phyloP scores from a whole-genome alignment of 92 coral and sea anemone species.

The Epizoanthus ramosus region DNA sequence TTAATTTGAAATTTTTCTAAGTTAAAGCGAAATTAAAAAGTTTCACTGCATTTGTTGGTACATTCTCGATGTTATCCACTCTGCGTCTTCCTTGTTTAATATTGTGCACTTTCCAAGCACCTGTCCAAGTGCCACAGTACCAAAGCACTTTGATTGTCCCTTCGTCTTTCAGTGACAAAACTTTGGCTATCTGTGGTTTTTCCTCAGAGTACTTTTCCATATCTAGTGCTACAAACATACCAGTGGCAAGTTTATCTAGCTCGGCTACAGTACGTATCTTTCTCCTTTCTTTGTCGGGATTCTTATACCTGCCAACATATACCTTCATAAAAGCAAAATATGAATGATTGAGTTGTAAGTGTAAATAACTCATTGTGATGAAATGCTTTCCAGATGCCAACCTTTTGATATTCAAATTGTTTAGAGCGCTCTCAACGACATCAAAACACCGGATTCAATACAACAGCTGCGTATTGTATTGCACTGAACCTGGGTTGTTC shows the following conservation, averaged over 20 bases:
- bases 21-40: too few relatives aligned
- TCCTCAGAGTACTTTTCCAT: neutral
- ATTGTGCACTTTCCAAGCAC: neutral
- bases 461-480: too few relatives aligned
- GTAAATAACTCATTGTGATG: neutral
- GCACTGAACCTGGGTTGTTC: too few relatives aligned
- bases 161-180: neutral
- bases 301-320: conserved; percentile 14
- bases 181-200: conserved; percentile 4
- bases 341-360: conserved; percentile 10
- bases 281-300: neutral
- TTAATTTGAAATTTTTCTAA: too few relatives aligned
- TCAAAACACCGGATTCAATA: too few relatives aligned
- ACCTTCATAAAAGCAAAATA: neutral
- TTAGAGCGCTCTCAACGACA: too few relatives aligned
- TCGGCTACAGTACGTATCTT: neutral
- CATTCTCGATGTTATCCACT: neutral
- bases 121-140: conserved; percentile 7
- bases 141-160: neutral
- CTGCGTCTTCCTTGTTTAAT: neutral
- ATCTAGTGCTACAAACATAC: conserved; percentile 8
- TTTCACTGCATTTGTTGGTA: too few relatives aligned
- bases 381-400: neutral
- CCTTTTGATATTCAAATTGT: too few relatives aligned
- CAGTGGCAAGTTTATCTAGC: neutral